A percentile compares a stretch with the other conserved stretches of the same genome.
Evolutionary conservation across 2,888 invertebrate genomes (phyloP).

Genomic region (Spisula subtruncata): DNA sequence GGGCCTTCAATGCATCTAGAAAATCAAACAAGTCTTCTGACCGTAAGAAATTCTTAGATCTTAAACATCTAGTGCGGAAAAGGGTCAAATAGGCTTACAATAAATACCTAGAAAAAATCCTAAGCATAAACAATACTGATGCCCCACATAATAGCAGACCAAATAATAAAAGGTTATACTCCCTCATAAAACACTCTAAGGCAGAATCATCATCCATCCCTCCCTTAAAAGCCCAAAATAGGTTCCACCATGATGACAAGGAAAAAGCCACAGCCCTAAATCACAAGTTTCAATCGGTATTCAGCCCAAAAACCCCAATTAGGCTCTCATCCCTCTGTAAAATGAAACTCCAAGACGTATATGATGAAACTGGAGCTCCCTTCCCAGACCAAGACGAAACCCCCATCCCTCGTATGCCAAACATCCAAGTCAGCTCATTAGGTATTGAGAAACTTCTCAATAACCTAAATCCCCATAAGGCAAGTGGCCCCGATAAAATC

Average conservation of each 20-base stretch:
- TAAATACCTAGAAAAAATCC: background rate
- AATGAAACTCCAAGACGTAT: background rate
- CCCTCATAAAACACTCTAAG: background rate
- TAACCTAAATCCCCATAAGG: background rate
- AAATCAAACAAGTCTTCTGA: background rate
- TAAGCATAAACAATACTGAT: background rate
- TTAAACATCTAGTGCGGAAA: slow-evolving; percentile 1
- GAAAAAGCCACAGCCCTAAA: background rate
- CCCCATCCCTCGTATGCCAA: background rate
- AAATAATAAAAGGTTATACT: slow-evolving; percentile 1
- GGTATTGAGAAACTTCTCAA: background rate
- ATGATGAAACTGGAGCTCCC: background rate
- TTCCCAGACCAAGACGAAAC: background rate
- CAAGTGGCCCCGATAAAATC: background rate
- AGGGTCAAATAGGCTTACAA: background rate
- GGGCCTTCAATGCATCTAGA: background rate
- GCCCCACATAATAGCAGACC: slow-evolving; percentile 1
- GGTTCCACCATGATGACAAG: slow-evolving; percentile 1
- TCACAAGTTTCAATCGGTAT: background rate
- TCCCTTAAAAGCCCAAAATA: slow-evolving; percentile 1
- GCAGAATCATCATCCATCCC: slow-evolving; percentile 1
- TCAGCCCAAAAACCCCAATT: background rate
- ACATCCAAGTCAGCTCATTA: background rate
- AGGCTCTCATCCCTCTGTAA: background rate
- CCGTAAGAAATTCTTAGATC: slow-evolving; percentile 1